phyloP scores from a whole-genome alignment of 2,797 vertebrate species.

The Chanos chanos region DNA sequence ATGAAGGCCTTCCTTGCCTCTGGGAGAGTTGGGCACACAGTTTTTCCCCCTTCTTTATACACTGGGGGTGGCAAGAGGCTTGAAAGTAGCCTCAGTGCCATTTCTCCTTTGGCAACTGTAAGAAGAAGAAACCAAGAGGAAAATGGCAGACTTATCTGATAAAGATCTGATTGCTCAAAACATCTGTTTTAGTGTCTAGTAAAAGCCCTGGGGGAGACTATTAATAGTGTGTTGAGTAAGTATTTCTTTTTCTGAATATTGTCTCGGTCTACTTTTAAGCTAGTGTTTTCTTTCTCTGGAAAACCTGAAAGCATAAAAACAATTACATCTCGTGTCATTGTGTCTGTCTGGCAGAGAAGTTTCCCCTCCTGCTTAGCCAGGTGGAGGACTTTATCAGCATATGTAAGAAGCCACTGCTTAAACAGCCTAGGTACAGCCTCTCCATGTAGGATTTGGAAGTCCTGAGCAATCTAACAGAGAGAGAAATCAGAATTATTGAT shows the following conservation, averaged over 20 bases:
- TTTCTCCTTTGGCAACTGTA: too few relatives aligned
- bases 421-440: constrained; percentile 20
- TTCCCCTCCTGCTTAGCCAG: not conserved
- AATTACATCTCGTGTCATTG: too few relatives aligned
- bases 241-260: not conserved
- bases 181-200: too few relatives aligned
- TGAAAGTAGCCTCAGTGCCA: not conserved
- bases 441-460: constrained; percentile 5
- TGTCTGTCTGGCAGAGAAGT: too few relatives aligned
- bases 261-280: too few relatives aligned
- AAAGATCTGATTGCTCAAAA: too few relatives aligned
- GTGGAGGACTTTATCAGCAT: constrained; percentile 20
- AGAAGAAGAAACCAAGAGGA: too few relatives aligned
- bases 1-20: not conserved
- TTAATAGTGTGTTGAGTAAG: not conserved
- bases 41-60: not conserved
- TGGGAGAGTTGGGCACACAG: not conserved
- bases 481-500: not conserved
- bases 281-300: too few relatives aligned
- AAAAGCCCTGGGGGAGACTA: not conserved
- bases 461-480: constrained; percentile 14
- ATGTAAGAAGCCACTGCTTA: constrained; percentile 7
- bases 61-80: not conserved
- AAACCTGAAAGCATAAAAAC: too few relatives aligned
- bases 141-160: too few relatives aligned